These are phyloP conservation scores for Diogma glabrata DNA, from an alignment of 2,888 invertebrate species.

Conservation along the genomic window DNA sequence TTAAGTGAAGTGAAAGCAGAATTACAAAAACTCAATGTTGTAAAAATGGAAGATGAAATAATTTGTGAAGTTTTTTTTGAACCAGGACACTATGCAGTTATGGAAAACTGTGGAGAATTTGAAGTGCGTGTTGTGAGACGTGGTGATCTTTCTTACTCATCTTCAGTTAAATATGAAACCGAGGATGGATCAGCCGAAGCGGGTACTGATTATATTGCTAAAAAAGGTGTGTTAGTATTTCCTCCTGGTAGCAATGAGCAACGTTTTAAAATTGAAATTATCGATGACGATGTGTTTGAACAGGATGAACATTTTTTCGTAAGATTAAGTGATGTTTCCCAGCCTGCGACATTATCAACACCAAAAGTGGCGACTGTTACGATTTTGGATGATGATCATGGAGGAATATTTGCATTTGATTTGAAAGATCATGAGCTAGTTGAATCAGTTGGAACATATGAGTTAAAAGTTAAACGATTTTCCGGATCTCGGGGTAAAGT, in stretches of 20 bases:
- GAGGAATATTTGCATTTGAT: constrained; percentile 90
- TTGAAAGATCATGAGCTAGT: constrained; percentile 74
- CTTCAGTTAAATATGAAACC: constrained; percentile 84
- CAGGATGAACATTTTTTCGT: constrained; percentile 99
- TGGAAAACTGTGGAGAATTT: constrained; percentile 96
- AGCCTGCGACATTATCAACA: constrained; percentile 57
- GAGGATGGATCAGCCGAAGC: constrained; percentile 97
- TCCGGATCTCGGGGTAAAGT: constrained; percentile 93
- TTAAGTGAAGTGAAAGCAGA: constrained; percentile 70
- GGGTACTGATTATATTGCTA: constrained; percentile 85
- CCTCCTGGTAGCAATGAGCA: constrained; percentile 80
- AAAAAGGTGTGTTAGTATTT: constrained; percentile 77
- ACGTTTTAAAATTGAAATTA: constrained; percentile 80
- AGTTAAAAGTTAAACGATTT: constrained; percentile 75
- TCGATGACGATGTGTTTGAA: constrained; percentile 98
- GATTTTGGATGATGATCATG: constrained; percentile 98
- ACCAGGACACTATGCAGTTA: constrained; percentile 95
- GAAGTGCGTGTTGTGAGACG: constrained; percentile 76
- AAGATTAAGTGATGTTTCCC: constrained; percentile 59
- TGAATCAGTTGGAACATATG: constrained; percentile 83
- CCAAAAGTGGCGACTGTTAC: constrained; percentile 93
- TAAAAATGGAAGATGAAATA: constrained; percentile 48
- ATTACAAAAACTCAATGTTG: constrained; percentile 54
- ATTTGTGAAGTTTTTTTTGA: constrained; percentile 78
- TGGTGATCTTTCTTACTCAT: constrained; percentile 66